These are phyloP conservation scores for Crocallis elinguaria DNA, from an alignment of 2,888 invertebrate species.

Conservation along the genomic window DNA sequence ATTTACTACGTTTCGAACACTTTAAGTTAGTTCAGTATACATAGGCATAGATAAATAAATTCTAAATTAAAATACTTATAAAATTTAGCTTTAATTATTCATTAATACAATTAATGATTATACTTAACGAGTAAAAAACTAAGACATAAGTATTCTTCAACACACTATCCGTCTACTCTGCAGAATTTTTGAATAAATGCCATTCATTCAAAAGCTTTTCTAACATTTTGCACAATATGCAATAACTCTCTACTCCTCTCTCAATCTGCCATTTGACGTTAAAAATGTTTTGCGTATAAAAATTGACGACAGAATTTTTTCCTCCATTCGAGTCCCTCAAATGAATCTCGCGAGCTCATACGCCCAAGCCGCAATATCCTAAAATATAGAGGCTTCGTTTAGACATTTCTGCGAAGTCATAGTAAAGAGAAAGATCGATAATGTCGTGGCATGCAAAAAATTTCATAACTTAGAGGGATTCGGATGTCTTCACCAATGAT, in stretches of 20 bases:
- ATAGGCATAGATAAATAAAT: too few species aligned
- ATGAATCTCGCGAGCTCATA: conserved; percentile 17
- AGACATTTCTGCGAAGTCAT: conserved; percentile 49
- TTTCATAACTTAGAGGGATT: conserved; percentile 58
- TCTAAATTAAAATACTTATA: too few species aligned
- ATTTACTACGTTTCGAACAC: too few species aligned
- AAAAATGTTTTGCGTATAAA: conserved; percentile 18
- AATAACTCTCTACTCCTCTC: too few species aligned
- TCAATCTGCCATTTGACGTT: background rate
- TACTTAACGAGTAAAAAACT: too few species aligned
- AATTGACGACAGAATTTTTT: conserved; percentile 10
- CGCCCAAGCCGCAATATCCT: conserved; percentile 32
- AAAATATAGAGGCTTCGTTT: conserved; percentile 32
- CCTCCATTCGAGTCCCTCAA: background rate
- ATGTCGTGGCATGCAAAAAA: conserved; percentile 52
- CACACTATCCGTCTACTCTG: too few species aligned
- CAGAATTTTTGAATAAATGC: too few species aligned
- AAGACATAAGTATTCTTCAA: too few species aligned
- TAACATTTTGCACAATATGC: background rate
- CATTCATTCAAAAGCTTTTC: background rate
- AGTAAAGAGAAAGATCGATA: conserved; percentile 46
- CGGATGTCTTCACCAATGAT: conserved; percentile 37
- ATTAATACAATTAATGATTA: too few species aligned
- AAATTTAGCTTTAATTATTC: too few species aligned
- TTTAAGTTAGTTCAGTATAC: background rate